Percentiles rank a stretch among this genome's conserved stretches.
Evolutionary conservation across 1,140 invertebrate species (phyloP).

Genomic region (Cryptotermes secundus): DNA sequence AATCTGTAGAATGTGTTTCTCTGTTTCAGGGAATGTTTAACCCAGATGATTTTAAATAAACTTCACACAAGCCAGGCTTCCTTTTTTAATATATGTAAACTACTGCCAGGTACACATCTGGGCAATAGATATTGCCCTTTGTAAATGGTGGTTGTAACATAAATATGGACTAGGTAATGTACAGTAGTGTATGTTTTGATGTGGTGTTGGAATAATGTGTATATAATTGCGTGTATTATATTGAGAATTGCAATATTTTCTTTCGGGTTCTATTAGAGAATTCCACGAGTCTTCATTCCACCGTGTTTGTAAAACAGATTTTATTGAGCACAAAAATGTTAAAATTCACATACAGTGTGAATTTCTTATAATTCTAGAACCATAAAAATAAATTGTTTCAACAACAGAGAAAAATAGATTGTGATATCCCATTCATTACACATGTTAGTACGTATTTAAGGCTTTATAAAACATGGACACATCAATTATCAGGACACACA

Average conservation of each 20-base stretch:
- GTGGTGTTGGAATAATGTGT: neutral
- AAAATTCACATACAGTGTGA: neutral
- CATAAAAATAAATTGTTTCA: conserved; percentile 16
- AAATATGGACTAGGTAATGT: neutral
- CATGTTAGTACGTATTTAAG: conserved; percentile 4
- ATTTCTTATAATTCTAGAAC: neutral
- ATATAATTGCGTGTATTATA: neutral
- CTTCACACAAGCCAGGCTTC: neutral
- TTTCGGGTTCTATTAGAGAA: neutral
- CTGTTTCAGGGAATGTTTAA: conserved; percentile 81
- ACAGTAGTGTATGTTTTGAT: neutral
- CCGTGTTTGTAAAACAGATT: neutral
- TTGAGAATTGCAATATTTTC: neutral
- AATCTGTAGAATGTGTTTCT: conserved; percentile 19
- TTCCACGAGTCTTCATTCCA: neutral
- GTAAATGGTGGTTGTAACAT: neutral
- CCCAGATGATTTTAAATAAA: conserved; percentile 68
- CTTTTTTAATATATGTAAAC: neutral
- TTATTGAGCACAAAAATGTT: neutral
- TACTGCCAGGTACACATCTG: neutral
- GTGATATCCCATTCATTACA: neutral
- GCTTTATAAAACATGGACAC: neutral
- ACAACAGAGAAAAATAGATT: conserved; percentile 20
- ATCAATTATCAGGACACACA: neutral
- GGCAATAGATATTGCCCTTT: neutral